Conservation (phyloP, 2,113 vertebrate genomes). For the Vombatus ursinus region DNA sequence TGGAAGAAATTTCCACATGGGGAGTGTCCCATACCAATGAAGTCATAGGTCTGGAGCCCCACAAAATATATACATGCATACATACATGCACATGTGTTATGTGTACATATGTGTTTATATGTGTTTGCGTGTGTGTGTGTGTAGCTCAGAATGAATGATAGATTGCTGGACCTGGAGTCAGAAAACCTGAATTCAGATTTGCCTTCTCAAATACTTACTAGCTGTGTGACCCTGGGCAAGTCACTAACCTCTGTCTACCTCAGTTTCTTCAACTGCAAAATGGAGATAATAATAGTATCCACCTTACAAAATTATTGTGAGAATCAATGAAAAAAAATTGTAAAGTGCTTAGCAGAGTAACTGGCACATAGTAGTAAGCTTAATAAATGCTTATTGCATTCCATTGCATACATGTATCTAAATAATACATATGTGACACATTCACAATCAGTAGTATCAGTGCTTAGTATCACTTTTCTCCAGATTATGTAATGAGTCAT, state of each 20-base stretch:
- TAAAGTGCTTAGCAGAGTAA: background rate
- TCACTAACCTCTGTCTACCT: background rate
- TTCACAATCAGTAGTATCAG: background rate
- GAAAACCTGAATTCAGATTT: background rate
- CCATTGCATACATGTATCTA: background rate
- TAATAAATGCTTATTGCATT: background rate
- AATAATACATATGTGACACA: background rate
- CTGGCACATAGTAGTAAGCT: background rate
- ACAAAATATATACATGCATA: background rate
- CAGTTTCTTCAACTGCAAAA: background rate
- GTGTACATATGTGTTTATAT: too few species aligned
- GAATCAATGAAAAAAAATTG: background rate
- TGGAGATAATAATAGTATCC: background rate
- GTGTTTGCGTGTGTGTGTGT: background rate
- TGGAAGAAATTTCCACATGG: background rate
- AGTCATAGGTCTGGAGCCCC: background rate
- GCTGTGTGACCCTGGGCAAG: background rate
- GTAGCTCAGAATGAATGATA: background rate
- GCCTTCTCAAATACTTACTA: background rate
- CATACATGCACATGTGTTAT: background rate
- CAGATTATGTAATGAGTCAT: background rate
- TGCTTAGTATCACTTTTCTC: conserved; percentile 19
- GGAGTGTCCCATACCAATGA: background rate
- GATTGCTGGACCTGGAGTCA: background rate
- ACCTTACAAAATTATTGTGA: background rate